Evolutionary conservation across 2,113 vertebrate genomes (phyloP), one percentile per base, ranked within the genome.

Genomic region (Callorhinus ursinus): DNA sequence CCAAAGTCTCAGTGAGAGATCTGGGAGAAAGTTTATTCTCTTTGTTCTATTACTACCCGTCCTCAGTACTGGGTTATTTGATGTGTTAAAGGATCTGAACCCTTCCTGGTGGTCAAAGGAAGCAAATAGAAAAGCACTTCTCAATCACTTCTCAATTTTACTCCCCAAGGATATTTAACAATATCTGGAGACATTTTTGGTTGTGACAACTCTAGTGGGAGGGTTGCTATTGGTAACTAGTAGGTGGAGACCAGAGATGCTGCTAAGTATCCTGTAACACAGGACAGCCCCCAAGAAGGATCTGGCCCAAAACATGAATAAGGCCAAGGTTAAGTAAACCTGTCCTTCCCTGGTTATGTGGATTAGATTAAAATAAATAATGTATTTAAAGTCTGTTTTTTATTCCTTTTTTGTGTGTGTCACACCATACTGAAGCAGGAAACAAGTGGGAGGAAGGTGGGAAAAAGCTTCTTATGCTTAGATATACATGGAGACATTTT

Each of bases 291-390:
- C 42, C 28, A 42, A 36, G 31, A 71, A 81, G 87, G 72, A 53
- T 59, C 36, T n/a, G 26, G 46, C 55, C 31, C 28, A 10, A 76
- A 88, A 81, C 72, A 1, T 59, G 39, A 61, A 31, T 33, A 93
- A 61, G 65, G 22, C 36, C 11, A 9, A 88, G 3, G 26, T 39
- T 88, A 42, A 85, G 31, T 81, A 93, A 46, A 33, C 13, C 5
- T 31, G 46, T 59, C 14, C 19, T 22, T 94, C 39, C 21, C 16
- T 84, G 51, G 22, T 90, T 24, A 49, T 33, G 22, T 77, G 11
- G 10, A 3, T 61, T 88, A n/a, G 7, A 22, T 88, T 94, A 90
- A 67, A 92, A 39, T 79, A 71, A 97, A 85, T 67, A 93, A 67
- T 36, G 22, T 72, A n/a, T 87, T 71, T 76, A 21, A 93, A 93